Percentiles rank a stretch among this genome's conserved stretches.
Conservation (phyloP, 2,113 vertebrate species). For the Alosa alosa region DNA sequence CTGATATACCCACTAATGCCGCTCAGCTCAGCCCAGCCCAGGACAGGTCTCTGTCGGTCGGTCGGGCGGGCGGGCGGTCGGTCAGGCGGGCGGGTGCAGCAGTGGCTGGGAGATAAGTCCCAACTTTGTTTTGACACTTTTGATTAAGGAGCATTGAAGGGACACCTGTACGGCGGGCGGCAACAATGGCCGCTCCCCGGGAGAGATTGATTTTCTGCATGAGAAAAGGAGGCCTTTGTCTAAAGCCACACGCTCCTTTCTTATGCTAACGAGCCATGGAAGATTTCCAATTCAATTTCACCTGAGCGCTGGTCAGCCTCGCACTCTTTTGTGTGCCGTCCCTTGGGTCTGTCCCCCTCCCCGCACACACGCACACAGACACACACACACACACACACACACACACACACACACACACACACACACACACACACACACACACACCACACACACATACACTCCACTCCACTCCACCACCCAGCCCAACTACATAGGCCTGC, state of each 20-base stretch:
- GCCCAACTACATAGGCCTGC: neutral
- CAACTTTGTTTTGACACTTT: constrained; percentile 87
- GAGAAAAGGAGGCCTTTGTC: constrained; percentile 89
- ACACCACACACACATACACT: neutral
- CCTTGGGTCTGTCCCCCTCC: constrained; percentile 66
- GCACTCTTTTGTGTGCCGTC: constrained; percentile 86
- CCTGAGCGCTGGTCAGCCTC: constrained; percentile 95
- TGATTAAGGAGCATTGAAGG: constrained; percentile 85
- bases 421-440: neutral
- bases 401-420: neutral
- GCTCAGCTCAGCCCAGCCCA: neutral
- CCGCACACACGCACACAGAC: constrained; percentile 39
- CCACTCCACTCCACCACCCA: neutral
- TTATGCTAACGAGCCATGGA: constrained; percentile 96
- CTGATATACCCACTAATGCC: neutral
- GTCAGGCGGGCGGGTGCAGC: neutral
- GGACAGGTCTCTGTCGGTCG: neutral
- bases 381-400: constrained; percentile 33
- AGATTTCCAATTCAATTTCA: constrained; percentile 99
- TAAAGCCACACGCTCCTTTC: constrained; percentile 91
- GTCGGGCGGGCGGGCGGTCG: neutral
- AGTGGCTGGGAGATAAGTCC: constrained; percentile 73
- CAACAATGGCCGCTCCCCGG: constrained; percentile 76
- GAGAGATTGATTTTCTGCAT: constrained; percentile 85
- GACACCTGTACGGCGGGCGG: constrained; percentile 80